Evolutionary conservation across 1,140 invertebrate species (phyloP).

Genomic region (Maconellicoccus hirsutus): DNA sequence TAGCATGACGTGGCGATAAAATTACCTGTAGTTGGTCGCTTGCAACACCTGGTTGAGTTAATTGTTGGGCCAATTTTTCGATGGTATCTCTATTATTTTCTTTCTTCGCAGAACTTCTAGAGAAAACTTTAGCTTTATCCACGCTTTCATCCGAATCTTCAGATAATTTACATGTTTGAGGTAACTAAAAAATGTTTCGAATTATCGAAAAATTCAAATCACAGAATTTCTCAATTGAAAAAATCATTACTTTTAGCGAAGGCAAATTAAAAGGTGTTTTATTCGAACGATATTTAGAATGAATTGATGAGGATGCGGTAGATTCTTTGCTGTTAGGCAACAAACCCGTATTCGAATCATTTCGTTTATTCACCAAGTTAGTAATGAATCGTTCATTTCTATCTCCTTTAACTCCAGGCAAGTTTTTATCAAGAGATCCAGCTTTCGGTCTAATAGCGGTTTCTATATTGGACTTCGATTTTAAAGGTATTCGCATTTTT

Average conservation of each 20-base stretch:
- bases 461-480: background rate
- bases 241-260: background rate
- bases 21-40: slow-evolving; percentile 32
- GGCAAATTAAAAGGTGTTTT: background rate
- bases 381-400: background rate
- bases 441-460: background rate
- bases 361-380: background rate
- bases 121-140: slow-evolving; percentile 11
- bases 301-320: background rate
- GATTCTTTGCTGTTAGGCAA: background rate
- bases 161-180: slow-evolving; percentile 13
- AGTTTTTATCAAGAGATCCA: background rate
- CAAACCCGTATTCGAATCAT: background rate
- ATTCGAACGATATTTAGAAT: background rate
- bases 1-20: background rate
- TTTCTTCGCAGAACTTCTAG: background rate
- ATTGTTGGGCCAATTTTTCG: slow-evolving; percentile 29
- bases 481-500: background rate
- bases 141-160: slow-evolving; percentile 28
- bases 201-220: no score
- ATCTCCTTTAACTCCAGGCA: background rate
- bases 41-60: slow-evolving; percentile 25
- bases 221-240: background rate
- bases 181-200: background rate
- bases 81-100: slow-evolving; percentile 27